Percentiles rank a stretch among this genome's conserved stretches.
These are phyloP conservation scores for Cnemophilus loriae DNA, from an alignment of 2,113 vertebrate species.

Conservation along the genomic window DNA sequence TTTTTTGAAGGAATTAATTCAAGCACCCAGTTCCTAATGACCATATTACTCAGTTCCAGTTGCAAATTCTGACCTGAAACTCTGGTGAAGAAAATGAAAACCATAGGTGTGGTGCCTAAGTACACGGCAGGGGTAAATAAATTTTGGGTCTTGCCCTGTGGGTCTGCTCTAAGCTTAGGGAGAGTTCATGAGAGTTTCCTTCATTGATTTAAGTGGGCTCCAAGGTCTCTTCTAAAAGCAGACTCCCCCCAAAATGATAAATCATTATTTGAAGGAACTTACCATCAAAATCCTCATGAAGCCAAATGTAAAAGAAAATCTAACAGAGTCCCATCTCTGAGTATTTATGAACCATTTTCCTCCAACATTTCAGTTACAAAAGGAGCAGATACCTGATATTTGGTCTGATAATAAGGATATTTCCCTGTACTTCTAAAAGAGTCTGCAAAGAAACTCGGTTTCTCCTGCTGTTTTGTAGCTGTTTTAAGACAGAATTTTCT, in stretches of 20 bases:
- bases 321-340: neutral
- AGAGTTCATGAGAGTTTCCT: neutral
- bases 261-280: neutral
- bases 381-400: neutral
- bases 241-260: neutral
- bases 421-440: neutral
- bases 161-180: neutral
- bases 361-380: neutral
- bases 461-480: neutral
- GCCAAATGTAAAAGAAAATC: neutral
- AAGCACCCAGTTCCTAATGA: neutral
- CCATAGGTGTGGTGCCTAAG: neutral
- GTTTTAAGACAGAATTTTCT: neutral
- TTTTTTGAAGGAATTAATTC: neutral
- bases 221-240: neutral
- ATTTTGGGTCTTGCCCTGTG: neutral
- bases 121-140: neutral
- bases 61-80: neutral
- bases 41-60: neutral
- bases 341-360: neutral
- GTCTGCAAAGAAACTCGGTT: neutral
- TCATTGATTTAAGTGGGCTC: neutral
- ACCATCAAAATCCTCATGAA: neutral
- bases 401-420: neutral
- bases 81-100: neutral